A percentile compares a stretch with the other conserved stretches of the same genome.
Evolutionary conservation across 1,140 invertebrate species (phyloP).

Genomic region (Brachionus manjavacas): DNA sequence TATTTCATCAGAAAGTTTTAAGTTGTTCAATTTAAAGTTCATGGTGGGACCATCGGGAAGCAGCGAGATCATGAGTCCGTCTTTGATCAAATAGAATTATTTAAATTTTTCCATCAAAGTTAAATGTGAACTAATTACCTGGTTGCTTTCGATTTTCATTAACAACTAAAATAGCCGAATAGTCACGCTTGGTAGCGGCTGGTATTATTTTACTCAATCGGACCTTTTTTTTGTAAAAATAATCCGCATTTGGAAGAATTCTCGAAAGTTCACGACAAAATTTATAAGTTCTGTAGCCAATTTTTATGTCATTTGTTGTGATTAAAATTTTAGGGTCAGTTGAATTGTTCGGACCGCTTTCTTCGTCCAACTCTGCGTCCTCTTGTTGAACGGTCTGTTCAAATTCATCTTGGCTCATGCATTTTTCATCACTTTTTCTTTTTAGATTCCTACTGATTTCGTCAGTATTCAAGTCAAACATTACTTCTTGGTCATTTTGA

Average conservation of each 20-base stretch:
- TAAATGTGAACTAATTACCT: conserved; percentile 64
- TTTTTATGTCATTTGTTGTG: conserved; percentile 86
- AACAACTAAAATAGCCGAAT: neutral
- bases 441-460: conserved; percentile 41
- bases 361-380: conserved; percentile 75
- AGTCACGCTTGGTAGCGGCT: conserved; percentile 61
- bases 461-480: conserved; percentile 47
- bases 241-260: conserved; percentile 82
- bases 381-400: conserved; percentile 49
- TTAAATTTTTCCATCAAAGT: conserved; percentile 80
- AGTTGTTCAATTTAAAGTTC: conserved; percentile 65
- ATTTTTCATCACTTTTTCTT: neutral
- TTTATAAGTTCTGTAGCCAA: conserved; percentile 73
- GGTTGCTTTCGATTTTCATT: conserved; percentile 11
- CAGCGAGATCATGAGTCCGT: conserved; percentile 79
- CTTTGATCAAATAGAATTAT: conserved; percentile 83
- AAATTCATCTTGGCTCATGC: conserved; percentile 3
- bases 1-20: conserved; percentile 60
- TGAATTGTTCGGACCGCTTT: conserved; percentile 76
- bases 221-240: conserved; percentile 72
- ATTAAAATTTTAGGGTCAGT: conserved; percentile 87
- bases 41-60: conserved; percentile 92
- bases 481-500: conserved; percentile 71
- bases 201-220: conserved; percentile 81
- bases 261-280: conserved; percentile 83